These are phyloP conservation scores for Condylostylus longicornis DNA, from an alignment of 1,140 invertebrate genomes.

Conservation along the genomic window DNA sequence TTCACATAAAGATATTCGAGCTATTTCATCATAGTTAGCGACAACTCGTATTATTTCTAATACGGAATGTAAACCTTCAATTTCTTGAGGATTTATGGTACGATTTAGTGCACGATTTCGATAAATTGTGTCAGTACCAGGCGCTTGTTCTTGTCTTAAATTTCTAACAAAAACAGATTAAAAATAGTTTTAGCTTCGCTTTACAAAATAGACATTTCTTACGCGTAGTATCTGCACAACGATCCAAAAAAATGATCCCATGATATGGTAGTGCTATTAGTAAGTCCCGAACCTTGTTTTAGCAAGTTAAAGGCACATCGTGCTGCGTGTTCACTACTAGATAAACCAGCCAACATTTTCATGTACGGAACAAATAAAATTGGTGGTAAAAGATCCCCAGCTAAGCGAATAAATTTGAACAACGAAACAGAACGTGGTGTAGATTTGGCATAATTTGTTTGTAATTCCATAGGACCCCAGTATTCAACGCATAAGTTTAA, in stretches of 20 bases:
- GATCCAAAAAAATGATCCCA: slow-evolving; percentile 85
- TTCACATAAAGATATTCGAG: slow-evolving; percentile 64
- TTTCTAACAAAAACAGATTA: slow-evolving; percentile 11
- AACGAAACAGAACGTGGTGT: slow-evolving; percentile 55
- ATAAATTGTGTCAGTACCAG: slow-evolving; percentile 46
- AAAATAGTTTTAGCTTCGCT: not conserved
- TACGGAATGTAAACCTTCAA: slow-evolving; percentile 73
- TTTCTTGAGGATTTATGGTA: slow-evolving; percentile 65
- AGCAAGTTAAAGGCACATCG: slow-evolving; percentile 74
- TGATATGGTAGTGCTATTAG: slow-evolving; percentile 42
- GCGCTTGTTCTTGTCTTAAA: slow-evolving; percentile 48
- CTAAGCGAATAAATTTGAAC: slow-evolving; percentile 79
- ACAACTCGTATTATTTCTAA: slow-evolving; percentile 61
- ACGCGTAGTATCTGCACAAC: slow-evolving; percentile 58
- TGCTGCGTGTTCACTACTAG: slow-evolving; percentile 53
- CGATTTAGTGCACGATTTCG: slow-evolving; percentile 38
- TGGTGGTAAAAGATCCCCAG: slow-evolving; percentile 73
- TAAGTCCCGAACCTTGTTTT: slow-evolving; percentile 41
- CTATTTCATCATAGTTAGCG: slow-evolving; percentile 60
- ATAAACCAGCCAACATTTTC: slow-evolving; percentile 69
- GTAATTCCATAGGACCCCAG: slow-evolving; percentile 54
- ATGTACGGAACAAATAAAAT: slow-evolving; percentile 76
- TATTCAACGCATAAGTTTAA: slow-evolving; percentile 63
- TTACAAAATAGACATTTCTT: slow-evolving; percentile 12
- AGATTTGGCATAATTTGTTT: slow-evolving; percentile 11